Evolutionary conservation across 2,113 vertebrate genomes (phyloP).

Genomic region (Plestiodon gilberti): DNA sequence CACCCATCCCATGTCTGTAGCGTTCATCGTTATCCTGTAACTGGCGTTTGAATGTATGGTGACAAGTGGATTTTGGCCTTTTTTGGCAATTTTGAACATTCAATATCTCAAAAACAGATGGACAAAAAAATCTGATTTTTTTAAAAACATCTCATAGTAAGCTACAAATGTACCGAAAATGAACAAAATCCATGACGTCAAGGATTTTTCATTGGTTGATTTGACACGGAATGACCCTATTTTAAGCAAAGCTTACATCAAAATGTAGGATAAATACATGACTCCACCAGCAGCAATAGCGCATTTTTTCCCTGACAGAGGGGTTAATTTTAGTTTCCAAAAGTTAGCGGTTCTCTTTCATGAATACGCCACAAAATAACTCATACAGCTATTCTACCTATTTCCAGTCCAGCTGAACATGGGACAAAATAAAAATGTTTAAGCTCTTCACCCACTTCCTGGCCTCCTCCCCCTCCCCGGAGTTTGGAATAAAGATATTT

Average conservation of each 20-base stretch:
- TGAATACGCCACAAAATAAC: constrained; percentile 29
- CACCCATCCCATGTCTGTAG: too few relatives aligned
- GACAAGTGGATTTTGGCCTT: too few relatives aligned
- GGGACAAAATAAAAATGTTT: neutral
- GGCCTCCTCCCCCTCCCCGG: neutral
- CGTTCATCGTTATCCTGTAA: too few relatives aligned
- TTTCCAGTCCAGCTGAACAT: constrained; percentile 8
- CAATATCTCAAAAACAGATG: too few relatives aligned
- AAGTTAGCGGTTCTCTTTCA: neutral
- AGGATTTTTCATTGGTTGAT: too few relatives aligned
- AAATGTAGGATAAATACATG: neutral
- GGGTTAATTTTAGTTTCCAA: constrained; percentile 43
- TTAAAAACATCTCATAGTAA: too few relatives aligned
- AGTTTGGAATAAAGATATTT: constrained; percentile 25
- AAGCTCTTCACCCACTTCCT: neutral
- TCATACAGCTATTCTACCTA: neutral
- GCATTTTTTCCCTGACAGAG: constrained; percentile 29
- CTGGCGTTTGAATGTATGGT: too few relatives aligned
- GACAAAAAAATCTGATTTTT: too few relatives aligned
- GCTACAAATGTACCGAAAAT: too few relatives aligned
- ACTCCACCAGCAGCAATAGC: constrained; percentile 49
- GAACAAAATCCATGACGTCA: too few relatives aligned
- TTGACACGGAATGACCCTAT: too few relatives aligned
- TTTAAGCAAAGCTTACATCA: constrained; percentile 29
- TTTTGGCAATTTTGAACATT: too few relatives aligned